Percentiles rank a stretch among this genome's conserved stretches.
Evolutionary conservation across 2,113 vertebrate genomes (phyloP).

Genomic region (Daubentonia madagascariensis): DNA sequence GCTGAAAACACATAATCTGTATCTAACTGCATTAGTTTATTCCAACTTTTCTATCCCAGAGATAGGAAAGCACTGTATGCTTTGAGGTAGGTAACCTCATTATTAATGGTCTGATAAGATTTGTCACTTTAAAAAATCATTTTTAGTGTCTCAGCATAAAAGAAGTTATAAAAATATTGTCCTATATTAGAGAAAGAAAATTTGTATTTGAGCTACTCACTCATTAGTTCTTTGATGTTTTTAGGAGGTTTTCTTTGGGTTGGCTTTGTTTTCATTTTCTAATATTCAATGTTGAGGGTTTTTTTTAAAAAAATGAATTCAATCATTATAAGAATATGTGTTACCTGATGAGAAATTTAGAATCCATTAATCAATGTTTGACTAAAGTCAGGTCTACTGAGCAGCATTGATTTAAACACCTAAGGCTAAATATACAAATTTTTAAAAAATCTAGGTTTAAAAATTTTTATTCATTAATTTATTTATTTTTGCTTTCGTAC

Average conservation of each 20-base stretch:
- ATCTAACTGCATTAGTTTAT: conserved; percentile 10
- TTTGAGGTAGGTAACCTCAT: neutral
- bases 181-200: neutral
- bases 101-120: conserved; percentile 39
- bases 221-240: neutral
- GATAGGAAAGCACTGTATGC: conserved; percentile 13
- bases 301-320: neutral
- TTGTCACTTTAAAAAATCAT: neutral
- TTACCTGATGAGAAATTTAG: neutral
- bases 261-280: neutral
- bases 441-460: neutral
- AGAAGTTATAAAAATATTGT: neutral
- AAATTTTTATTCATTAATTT: neutral
- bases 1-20: neutral
- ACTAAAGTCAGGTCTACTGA: neutral
- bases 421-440: neutral
- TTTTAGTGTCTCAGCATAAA: neutral
- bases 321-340: neutral
- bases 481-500: neutral
- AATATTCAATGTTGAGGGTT: neutral
- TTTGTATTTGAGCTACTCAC: neutral
- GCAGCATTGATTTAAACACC: neutral
- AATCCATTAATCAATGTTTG: neutral
- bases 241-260: neutral
- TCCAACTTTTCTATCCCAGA: neutral